A percentile compares a stretch with the other conserved stretches of the same genome.
phyloP scores from a whole-genome alignment of 2,888 invertebrate genomes.

The Lasioglossum morio region DNA sequence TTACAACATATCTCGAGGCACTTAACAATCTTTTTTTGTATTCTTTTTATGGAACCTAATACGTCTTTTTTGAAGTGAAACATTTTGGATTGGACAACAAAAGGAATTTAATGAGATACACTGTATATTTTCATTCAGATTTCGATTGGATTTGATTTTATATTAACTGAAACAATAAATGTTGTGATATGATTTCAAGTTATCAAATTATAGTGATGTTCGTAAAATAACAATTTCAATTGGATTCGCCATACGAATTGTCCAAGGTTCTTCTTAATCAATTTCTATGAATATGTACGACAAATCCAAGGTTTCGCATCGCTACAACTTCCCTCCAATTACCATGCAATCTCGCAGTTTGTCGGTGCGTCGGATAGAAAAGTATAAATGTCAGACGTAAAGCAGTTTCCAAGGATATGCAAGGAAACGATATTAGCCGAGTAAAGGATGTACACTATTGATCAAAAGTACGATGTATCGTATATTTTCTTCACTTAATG shows the following conservation, averaged over 20 bases:
- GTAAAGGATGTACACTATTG: conserved; percentile 16
- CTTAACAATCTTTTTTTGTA: too few species aligned
- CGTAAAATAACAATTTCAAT: background rate
- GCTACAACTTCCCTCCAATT: conserved; percentile 14
- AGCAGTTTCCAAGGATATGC: conserved; percentile 16
- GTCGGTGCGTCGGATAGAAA: conserved; percentile 10
- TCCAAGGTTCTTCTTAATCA: conserved; percentile 1
- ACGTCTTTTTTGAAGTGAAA: too few species aligned
- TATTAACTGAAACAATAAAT: too few species aligned
- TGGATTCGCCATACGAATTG: background rate
- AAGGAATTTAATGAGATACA: too few species aligned
- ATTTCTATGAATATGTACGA: conserved; percentile 12
- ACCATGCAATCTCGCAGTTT: conserved; percentile 10
- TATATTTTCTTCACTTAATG: background rate
- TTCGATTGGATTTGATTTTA: too few species aligned
- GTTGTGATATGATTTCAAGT: background rate
- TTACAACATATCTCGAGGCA: background rate
- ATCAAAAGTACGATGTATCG: background rate
- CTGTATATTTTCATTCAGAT: too few species aligned
- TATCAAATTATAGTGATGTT: background rate
- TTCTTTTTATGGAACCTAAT: too few species aligned
- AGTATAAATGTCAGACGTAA: conserved; percentile 39
- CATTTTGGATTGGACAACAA: too few species aligned
- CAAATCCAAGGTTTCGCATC: conserved; percentile 10
- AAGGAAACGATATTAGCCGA: conserved; percentile 7